Evolutionary conservation across 2,113 vertebrate species (phyloP), one percentile per base, ranked within the genome.

Genomic region (Eonycteris spelaea): DNA sequence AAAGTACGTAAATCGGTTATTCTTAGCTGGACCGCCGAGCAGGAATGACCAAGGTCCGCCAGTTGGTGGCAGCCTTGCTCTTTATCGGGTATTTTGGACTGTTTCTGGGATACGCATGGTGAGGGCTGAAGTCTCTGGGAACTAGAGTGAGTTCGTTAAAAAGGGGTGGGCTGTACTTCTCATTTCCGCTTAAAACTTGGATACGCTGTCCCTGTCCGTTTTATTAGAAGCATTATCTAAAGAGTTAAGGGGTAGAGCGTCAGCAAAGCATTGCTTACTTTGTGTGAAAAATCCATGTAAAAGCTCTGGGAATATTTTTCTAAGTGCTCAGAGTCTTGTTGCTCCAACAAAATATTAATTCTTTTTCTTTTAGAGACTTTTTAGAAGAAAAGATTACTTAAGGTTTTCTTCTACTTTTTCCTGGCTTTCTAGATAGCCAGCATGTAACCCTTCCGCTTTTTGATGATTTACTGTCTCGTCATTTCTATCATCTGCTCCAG

Each of bases 191-290:
- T 35, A 84, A 94, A 10, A 77, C 22, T 65, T 79, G 71, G 82
- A 82, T 96, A 65, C 77, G 5, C 35, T 0, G 0, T 30, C 83
- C 55, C 87, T 57, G 87, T 98, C 98, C 79, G 97, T 98, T 96
- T 97, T 98, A 91, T 97, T 98, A 14, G 94, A 87, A 92, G 91
- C 40, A 18, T 97, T 97, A 57, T 99, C 99, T n/a, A 99, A 90
- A 99, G 97, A 74, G 26, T 51, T 92, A 77, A 35, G 43, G 22
- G 43, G 30, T 38, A 45, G n/a, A n/a, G n/a, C 16, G n/a, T 24
- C 33, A 33, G 33, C 30, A 45, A 84, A 90, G n/a, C 48, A 55
- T 90, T 21, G 88, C 28, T 83, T 80, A 91, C 48, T 83, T 33
- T 0, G 1, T 22, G 92, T 94, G 30, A 19, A 35, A 35, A 95